A percentile compares a stretch with the other conserved stretches of the same genome.
Conservation (phyloP, 2,797 vertebrate species). For the Malacoctenus gilli region DNA sequence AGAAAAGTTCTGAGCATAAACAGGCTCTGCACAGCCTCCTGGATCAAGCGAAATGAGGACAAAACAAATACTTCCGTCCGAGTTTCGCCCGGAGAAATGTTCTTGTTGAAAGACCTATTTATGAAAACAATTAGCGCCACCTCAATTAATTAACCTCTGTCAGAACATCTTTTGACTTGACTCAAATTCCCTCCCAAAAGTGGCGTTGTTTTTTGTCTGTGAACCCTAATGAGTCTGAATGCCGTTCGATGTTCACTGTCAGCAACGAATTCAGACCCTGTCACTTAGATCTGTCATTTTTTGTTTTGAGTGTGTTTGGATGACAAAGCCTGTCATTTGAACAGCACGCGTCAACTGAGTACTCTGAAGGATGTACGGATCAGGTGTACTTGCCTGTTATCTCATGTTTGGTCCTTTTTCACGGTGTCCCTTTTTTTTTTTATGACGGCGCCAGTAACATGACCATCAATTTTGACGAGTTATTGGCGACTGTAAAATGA, state of each 20-base stretch:
- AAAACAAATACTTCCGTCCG: too few relatives aligned
- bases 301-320: conserved; percentile 40
- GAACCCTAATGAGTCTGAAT: conserved; percentile 21
- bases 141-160: conserved; percentile 30
- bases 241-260: conserved; percentile 7
- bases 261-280: conserved; percentile 15
- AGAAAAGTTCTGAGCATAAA: conserved; percentile 24
- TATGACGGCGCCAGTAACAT: conserved; percentile 32
- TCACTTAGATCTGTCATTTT: conserved; percentile 36
- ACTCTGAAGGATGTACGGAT: too few relatives aligned
- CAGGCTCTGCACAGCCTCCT: conserved; percentile 4
- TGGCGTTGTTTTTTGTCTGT: conserved; percentile 21
- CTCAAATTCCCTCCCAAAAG: conserved; percentile 17
- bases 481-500: conserved; percentile 49
- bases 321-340: too few relatives aligned
- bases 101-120: conserved; percentile 32
- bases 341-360: conserved; percentile 49
- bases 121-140: conserved; percentile 18
- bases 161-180: conserved; percentile 17
- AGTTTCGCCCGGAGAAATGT: conserved; percentile 13
- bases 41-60: too few relatives aligned
- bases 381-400: too few relatives aligned
- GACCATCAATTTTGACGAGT: conserved; percentile 45
- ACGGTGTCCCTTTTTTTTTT: conserved; percentile 17
- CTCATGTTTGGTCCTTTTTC: too few relatives aligned